phyloP scores from a whole-genome alignment of 2,888 invertebrate genomes.

The Synanthedon myopaeformis region DNA sequence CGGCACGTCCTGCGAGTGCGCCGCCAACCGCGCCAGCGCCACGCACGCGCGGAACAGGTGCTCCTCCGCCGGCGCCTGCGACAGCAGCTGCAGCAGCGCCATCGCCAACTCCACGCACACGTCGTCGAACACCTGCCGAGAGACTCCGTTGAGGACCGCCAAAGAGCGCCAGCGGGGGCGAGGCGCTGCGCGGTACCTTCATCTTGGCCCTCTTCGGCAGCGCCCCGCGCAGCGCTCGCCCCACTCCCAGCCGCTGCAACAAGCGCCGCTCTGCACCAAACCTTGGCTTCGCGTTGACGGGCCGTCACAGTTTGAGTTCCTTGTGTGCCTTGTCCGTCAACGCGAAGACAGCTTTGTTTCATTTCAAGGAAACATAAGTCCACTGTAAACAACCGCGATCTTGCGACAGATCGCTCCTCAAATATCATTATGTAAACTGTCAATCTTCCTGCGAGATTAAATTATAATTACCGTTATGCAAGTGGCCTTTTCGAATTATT shows the following conservation, averaged over 20 bases:
- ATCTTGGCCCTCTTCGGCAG: conserved; percentile 42
- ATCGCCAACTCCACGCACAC: conserved; percentile 91
- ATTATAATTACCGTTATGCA: too few species aligned
- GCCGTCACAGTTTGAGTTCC: too few species aligned
- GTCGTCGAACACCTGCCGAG: conserved; percentile 89
- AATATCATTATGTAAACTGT: too few species aligned
- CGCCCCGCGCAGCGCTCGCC: conserved; percentile 41
- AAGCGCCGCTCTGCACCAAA: conserved; percentile 16
- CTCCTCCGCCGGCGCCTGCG: conserved; percentile 82
- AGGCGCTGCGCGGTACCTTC: conserved; percentile 31
- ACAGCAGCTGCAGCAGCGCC: conserved; percentile 91
- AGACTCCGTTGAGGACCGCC: neutral
- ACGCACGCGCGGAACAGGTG: conserved; percentile 83
- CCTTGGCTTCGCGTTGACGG: neutral
- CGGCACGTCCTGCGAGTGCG: conserved; percentile 87
- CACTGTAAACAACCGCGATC: too few species aligned
- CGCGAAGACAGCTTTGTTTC: too few species aligned
- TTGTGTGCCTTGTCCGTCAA: too few species aligned
- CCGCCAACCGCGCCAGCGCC: conserved; percentile 79
- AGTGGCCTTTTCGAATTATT: too few species aligned
- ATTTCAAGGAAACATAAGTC: too few species aligned
- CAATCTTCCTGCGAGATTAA: too few species aligned
- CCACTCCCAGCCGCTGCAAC: conserved; percentile 54
- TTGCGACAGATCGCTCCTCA: too few species aligned
- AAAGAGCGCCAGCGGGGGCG: neutral